Evolutionary conservation across 2,888 invertebrate genomes (phyloP).

Genomic region (Cryptocephalus moraei): DNA sequence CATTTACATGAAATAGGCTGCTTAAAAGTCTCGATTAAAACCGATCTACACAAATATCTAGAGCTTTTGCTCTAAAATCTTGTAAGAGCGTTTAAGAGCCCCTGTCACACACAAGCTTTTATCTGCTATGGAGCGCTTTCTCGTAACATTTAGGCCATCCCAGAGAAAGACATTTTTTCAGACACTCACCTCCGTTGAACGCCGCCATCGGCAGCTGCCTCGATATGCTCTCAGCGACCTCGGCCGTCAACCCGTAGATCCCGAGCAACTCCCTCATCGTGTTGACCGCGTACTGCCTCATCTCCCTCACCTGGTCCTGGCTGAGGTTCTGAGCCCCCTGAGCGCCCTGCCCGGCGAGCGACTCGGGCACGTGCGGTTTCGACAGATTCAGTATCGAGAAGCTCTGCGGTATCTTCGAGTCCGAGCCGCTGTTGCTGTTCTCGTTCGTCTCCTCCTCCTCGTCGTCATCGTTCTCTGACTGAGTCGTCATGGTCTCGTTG

Average conservation of each 20-base stretch:
- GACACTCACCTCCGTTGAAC: slow-evolving; percentile 51
- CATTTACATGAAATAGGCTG: no score
- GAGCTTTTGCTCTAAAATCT: no score
- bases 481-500: slow-evolving; percentile 24
- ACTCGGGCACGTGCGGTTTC: slow-evolving; percentile 31
- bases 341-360: no score
- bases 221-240: slow-evolving; percentile 59
- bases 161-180: background rate
- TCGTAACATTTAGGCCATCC: no score
- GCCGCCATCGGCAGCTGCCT: slow-evolving; percentile 61
- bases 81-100: no score
- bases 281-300: slow-evolving; percentile 68
- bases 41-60: no score
- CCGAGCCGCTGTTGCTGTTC: slow-evolving; percentile 18
- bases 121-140: no score
- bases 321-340: slow-evolving; percentile 11
- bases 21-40: no score
- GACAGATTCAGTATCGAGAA: slow-evolving; percentile 32
- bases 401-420: slow-evolving; percentile 30
- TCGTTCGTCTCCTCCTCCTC: slow-evolving; percentile 17
- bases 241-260: slow-evolving; percentile 65
- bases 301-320: slow-evolving; percentile 41
- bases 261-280: slow-evolving; percentile 70
- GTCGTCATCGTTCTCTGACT: slow-evolving; percentile 40
- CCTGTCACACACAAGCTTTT: no score